These are phyloP conservation scores for Episyrphus balteatus DNA, from an alignment of 1,140 invertebrate genomes.

Conservation along the genomic window DNA sequence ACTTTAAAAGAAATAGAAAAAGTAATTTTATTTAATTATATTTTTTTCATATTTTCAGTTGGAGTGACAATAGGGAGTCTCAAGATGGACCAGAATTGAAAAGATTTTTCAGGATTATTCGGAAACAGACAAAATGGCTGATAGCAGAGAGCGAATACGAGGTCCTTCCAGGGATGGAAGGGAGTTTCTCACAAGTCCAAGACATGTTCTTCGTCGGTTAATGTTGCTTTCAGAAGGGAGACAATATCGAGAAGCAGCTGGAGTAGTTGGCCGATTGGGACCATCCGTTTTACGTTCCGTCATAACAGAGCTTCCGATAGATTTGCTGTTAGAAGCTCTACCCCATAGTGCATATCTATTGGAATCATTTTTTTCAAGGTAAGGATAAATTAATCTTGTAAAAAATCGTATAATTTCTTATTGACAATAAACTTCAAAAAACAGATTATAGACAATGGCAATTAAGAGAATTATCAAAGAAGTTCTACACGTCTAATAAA, in stretches of 20 bases:
- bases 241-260: constrained; percentile 68
- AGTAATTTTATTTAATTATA: no score
- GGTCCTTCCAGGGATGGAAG: constrained; percentile 39
- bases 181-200: constrained; percentile 58
- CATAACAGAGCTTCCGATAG: constrained; percentile 67
- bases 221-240: constrained; percentile 64
- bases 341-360: constrained; percentile 75
- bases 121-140: constrained; percentile 37
- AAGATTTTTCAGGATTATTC: no score
- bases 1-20: no score
- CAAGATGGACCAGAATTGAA: no score
- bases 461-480: no score
- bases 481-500: no score
- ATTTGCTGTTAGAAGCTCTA: constrained; percentile 74
- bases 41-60: no score
- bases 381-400: constrained; percentile 6
- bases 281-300: constrained; percentile 60
- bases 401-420: not conserved
- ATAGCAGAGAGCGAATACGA: constrained; percentile 46
- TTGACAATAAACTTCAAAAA: not conserved
- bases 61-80: no score
- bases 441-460: not conserved
- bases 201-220: constrained; percentile 59
- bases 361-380: constrained; percentile 74
- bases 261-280: constrained; percentile 61